Evolutionary conservation across 2,888 invertebrate genomes (phyloP), one percentile per base, ranked within the genome.

Genomic region (Nemotelus nigrinus): DNA sequence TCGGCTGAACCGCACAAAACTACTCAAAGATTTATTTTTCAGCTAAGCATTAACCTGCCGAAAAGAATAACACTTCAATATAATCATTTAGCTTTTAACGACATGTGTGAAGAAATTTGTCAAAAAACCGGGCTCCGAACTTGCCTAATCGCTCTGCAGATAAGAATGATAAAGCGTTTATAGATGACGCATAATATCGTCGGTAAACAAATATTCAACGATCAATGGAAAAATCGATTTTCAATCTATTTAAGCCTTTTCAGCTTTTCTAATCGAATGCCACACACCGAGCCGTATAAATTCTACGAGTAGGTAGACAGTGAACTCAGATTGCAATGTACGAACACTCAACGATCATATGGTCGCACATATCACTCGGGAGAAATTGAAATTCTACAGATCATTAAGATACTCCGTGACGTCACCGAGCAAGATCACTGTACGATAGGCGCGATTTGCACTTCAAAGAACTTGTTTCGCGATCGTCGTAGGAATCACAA

Each of bases 81-180:
- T 70, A 70, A 70, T 70, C 70, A 55, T 47, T 70, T 47, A 70
- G 25, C 6, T 48, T 50, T 53, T 8, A 70, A 50, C 53, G 39
- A 67, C 39, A 41, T 72, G 45, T 58, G 25, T 72, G 72, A 72
- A 72, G 72, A 72, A 72, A 72, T 58, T 72, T 72, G 57, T 72
- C 58, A 72, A 72, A 58, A 72, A 45, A 47, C 47, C 57, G 57
- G 57, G 57, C 72, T 25, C 6, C 58, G 72, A 72, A 72, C 72
- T 72, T 58, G 47, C n/a, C 58, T 72, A 72, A 72, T 58, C 72
- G 45, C 48, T 50, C 2, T 10, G 48, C 45, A 60, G 74, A 74
- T 74, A 74, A 74, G 63, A 74, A 74, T 74, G 74, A 74, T 74
- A 74, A 74, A 74, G 74, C 47, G 63, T 60, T 44, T 63, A 43